These are phyloP conservation scores for Diphyllodes magnificus DNA, from an alignment of 2,113 vertebrate genomes.

Conservation along the genomic window DNA sequence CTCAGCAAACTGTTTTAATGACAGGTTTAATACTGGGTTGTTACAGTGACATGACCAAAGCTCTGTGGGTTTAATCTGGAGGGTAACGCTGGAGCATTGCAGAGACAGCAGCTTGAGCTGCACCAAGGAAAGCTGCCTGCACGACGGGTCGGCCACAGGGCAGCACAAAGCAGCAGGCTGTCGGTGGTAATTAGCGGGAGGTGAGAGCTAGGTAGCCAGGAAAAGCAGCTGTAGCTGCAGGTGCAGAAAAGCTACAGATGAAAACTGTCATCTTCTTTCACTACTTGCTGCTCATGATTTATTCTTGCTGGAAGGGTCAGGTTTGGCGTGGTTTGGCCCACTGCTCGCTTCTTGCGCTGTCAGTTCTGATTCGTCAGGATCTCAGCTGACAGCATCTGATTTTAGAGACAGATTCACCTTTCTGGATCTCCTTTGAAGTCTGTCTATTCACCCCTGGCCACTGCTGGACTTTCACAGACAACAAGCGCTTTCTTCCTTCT, in stretches of 20 bases:
- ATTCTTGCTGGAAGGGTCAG: conserved; percentile 17
- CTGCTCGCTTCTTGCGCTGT: conserved; percentile 3
- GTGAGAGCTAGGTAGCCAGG: neutral
- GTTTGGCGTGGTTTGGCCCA: conserved; percentile 13
- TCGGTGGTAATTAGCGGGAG: conserved; percentile 35
- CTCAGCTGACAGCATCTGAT: neutral
- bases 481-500: neutral
- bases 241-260: neutral
- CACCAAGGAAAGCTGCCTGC: neutral
- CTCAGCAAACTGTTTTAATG: conserved; percentile 52
- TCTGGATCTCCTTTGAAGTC: neutral
- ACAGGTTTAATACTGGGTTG: conserved; percentile 61
- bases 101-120: neutral
- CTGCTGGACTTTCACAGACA: neutral
- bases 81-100: neutral
- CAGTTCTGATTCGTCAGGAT: neutral
- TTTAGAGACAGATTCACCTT: conserved; percentile 9
- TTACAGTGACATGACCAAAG: conserved; percentile 53
- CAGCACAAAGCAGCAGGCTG: conserved; percentile 39
- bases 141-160: neutral
- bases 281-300: neutral
- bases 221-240: conserved; percentile 25
- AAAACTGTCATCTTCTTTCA: conserved; percentile 5
- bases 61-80: conserved; percentile 37
- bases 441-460: neutral